Base-by-base conservation (phyloP, 1,140 invertebrate genomes). In the Macrocentrus cingulum region DNA sequence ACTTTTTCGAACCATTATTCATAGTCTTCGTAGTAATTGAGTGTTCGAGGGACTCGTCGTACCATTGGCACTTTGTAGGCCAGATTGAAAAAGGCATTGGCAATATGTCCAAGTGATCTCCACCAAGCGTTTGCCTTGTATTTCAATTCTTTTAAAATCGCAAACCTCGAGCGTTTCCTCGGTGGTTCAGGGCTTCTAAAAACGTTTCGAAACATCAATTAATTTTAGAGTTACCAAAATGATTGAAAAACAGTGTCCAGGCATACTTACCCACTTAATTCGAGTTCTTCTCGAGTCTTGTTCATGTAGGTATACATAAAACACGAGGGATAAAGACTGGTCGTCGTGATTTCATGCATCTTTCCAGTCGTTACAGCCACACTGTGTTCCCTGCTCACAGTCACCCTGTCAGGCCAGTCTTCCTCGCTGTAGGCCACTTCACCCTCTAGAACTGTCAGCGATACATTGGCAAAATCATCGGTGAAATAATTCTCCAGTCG, bases 271-370 rank as follows among this genome's bases (percentile, higher is more conserved):
- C 67, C 60, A 7, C 74, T 60, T n/a, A 25, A 56, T 16, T 69
- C 62, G 6, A 71, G 64, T 55, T 65, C 41, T 39, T 79, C 66
- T 51, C 70, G 68, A 1, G 83, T 84, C 29, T 72, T 69, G 64
- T 89, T 90, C 1, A 82, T 79, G 69, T 86, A 94, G 0, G 88
- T 88, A 66, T 93, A 96, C 85, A 94, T 89, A 70, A 91, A 94
- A 67, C 86, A 92, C 0, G 91, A 89, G n/a, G 91, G 88, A 36
- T 77, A 83, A 9, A 77, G 62, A 18, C 90, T 88, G 0, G 88
- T 83, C 8, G 91, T 92, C 48, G 87, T 80, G 4, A 95, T 82
- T 73, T 84, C 84, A 68, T 95, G 91, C 65, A 91, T 92, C 13
- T 72, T 76, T 56, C 83, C 86, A n/a, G 84, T 75, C 18, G 77